A percentile compares a stretch with the other conserved stretches of the same genome.
Evolutionary conservation across 2,797 vertebrate species (phyloP).

Genomic region (Melanotaenia boesemani): DNA sequence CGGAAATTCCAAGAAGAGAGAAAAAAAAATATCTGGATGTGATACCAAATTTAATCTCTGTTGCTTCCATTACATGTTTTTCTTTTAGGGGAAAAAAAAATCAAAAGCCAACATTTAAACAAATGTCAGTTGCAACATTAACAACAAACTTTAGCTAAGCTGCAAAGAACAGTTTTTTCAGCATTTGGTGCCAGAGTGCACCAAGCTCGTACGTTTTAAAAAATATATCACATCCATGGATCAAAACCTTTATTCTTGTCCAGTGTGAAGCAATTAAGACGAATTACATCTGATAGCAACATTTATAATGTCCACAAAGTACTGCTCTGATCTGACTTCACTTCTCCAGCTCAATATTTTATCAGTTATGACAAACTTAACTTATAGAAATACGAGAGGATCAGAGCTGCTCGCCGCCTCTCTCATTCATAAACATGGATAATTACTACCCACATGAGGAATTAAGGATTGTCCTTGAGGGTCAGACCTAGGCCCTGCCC

Average conservation of each 20-base stretch:
- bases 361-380: constrained; percentile 25
- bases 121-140: constrained; percentile 42
- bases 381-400: constrained; percentile 20
- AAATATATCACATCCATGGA: constrained; percentile 41
- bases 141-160: constrained; percentile 45
- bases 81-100: not conserved
- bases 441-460: constrained; percentile 64
- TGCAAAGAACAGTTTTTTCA: constrained; percentile 36
- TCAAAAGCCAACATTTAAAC: constrained; percentile 33
- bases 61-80: constrained; percentile 31
- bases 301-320: constrained; percentile 46
- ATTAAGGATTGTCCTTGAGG: constrained; percentile 70
- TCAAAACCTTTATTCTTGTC: constrained; percentile 22
- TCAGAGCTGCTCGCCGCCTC: constrained; percentile 20
- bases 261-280: constrained; percentile 28
- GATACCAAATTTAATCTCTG: constrained; percentile 12
- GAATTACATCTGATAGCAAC: constrained; percentile 27
- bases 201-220: constrained; percentile 9
- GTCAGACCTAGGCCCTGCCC: constrained; percentile 56
- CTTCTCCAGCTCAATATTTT: constrained; percentile 16
- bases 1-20: constrained; percentile 19
- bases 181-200: constrained; percentile 7
- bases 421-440: constrained; percentile 56
- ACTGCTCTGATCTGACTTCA: constrained; percentile 25
- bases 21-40: constrained; percentile 3